These are phyloP conservation scores for Brachyhypopomus occidentalis DNA, from an alignment of 2,113 vertebrate species.

Conservation along the genomic window DNA sequence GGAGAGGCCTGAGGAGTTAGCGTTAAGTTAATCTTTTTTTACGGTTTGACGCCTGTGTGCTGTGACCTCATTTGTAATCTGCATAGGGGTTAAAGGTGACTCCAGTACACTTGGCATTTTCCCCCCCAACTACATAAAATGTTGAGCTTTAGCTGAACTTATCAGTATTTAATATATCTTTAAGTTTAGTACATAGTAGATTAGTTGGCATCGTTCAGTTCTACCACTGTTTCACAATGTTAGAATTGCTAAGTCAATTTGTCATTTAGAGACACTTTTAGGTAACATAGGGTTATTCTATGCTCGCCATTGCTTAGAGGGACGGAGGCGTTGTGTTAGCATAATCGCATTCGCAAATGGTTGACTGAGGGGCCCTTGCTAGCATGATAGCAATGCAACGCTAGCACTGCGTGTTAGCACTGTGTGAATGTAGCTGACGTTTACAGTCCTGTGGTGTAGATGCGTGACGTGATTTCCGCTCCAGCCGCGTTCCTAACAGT, in stretches of 20 bases:
- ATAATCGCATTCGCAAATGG: background rate
- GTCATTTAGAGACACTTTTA: background rate
- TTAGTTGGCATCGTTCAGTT: too few species aligned
- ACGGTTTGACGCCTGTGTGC: too few species aligned
- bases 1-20: too few species aligned
- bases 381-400: background rate
- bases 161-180: too few species aligned
- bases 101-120: background rate
- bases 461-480: too few species aligned
- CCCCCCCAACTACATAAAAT: background rate
- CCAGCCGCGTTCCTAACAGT: too few species aligned
- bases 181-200: too few species aligned
- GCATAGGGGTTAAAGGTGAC: background rate
- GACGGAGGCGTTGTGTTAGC: background rate
- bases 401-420: background rate
- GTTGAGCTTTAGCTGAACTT: background rate
- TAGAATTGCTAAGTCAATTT: background rate
- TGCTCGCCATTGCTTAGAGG: background rate
- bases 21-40: too few species aligned
- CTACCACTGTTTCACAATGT: background rate
- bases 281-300: background rate
- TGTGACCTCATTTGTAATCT: too few species aligned
- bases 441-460: background rate
- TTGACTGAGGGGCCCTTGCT: background rate
- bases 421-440: background rate